These are phyloP conservation scores for Lasioglossum pauxillum DNA, from an alignment of 2,888 invertebrate species.

Conservation along the genomic window DNA sequence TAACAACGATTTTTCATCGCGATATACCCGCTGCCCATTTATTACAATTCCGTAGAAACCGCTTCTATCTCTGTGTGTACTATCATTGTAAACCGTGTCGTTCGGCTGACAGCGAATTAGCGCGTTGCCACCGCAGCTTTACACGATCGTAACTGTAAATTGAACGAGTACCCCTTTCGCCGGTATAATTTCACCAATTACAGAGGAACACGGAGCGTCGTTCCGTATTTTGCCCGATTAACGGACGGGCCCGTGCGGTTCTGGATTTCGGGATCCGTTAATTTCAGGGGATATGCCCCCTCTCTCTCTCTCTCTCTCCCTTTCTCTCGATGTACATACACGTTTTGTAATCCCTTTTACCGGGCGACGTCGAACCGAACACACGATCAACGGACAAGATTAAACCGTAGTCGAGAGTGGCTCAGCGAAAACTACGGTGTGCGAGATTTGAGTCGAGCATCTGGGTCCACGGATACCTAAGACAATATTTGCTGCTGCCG, in stretches of 20 bases:
- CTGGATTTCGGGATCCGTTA: not conserved
- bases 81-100: constrained; percentile 1
- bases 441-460: not conserved
- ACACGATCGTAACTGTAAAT: constrained; percentile 25
- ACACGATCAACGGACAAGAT: not conserved
- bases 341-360: not conserved
- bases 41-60: constrained; percentile 7
- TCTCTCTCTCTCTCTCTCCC: too few species aligned
- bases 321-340: not conserved
- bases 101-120: constrained; percentile 14
- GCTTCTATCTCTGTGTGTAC: not conserved
- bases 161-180: constrained; percentile 30
- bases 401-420: not conserved
- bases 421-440: not conserved
- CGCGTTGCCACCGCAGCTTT: constrained; percentile 12
- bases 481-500: constrained; percentile 11
- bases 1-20: constrained; percentile 80
- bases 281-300: not conserved
- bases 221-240: not conserved
- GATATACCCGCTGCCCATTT: constrained; percentile 32
- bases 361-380: not conserved
- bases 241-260: not conserved
- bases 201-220: not conserved
- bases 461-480: not conserved
- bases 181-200: not conserved